Evolutionary conservation across 2,797 vertebrate genomes (phyloP).

Genomic region (Odontamblyopus rebecca): DNA sequence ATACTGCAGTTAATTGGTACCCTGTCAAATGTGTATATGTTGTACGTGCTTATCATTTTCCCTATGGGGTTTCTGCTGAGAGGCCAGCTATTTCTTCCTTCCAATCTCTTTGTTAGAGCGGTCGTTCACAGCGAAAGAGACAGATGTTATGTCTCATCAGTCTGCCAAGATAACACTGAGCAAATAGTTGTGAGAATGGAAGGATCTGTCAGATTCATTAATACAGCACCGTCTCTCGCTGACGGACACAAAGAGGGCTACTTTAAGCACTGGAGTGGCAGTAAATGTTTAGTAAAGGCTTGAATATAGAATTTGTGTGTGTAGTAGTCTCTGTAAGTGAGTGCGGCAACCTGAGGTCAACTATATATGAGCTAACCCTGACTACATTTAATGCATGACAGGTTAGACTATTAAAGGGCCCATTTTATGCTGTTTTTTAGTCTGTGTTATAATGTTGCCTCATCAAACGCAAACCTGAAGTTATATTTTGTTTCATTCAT

Average conservation of each 20-base stretch:
- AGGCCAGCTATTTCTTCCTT: constrained; percentile 48
- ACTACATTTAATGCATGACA: too few species aligned
- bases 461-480: too few species aligned
- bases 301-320: neutral
- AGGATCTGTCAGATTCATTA: constrained; percentile 36
- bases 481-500: too few species aligned
- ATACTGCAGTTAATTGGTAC: too few species aligned
- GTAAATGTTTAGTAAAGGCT: neutral
- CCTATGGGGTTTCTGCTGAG: constrained; percentile 48
- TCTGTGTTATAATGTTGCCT: too few species aligned
- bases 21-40: constrained; percentile 9
- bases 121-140: constrained; percentile 56
- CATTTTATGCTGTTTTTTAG: too few species aligned
- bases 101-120: constrained; percentile 27
- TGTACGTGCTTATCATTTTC: constrained; percentile 13
- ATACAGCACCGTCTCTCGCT: constrained; percentile 4
- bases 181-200: constrained; percentile 16
- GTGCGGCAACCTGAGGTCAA: too few species aligned
- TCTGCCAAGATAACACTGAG: constrained; percentile 46
- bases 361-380: too few species aligned
- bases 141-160: constrained; percentile 48
- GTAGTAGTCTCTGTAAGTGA: too few species aligned
- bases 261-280: neutral
- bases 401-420: too few species aligned
- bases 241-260: neutral